Base-by-base conservation (phyloP, 2,113 vertebrate species). In the Oncorhynchus mykiss region DNA sequence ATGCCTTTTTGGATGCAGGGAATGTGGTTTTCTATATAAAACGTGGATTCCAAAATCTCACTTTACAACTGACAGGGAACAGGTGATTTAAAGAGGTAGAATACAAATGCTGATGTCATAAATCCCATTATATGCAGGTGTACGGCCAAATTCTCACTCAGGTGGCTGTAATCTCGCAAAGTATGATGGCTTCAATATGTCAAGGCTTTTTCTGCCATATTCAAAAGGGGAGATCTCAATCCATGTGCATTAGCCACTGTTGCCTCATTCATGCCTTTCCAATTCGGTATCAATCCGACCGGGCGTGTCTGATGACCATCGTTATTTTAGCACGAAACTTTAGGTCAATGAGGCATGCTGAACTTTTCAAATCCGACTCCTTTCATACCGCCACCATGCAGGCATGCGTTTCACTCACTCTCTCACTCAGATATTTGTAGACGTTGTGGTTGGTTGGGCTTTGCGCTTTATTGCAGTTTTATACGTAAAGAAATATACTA, bases 121-220 rank as follows among this genome's bases (percentile, higher is more conserved):
- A 92, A 92, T 92, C 86, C 59, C 75, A 59, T 85, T 77, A 80
- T 78, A 72, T 45, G 81, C 88, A 90, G 80, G 85, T 90, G 84
- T 69, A 75, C 78, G 1, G 87, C 84, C 88, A 89, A 84, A 75
- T 85, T 89, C 81, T 85, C 85, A 70, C 83, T 86, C 75, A 78
- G 79, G 85, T 51, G 54, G 74, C 82, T 79, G 82, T 67, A 82
- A 77, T 79, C 66, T 25, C 74, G 80, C 60, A 71, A 82, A 84
- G 81, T 81, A 74, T 90, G 87, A 94, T 92, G 80, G 85, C 79
- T 93, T 93, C 92, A 93, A 79, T 85, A 86, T 93, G 92, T 84
- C 86, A 77, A 72, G 48, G 85, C 84, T 83, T 82, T 72, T 72
- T 67, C 34, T 68, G 65, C 83, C 76, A 80, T 80, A 82, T 87